These are phyloP conservation scores for Augochlora pura DNA, from an alignment of 1,140 invertebrate species.

Conservation along the genomic window DNA sequence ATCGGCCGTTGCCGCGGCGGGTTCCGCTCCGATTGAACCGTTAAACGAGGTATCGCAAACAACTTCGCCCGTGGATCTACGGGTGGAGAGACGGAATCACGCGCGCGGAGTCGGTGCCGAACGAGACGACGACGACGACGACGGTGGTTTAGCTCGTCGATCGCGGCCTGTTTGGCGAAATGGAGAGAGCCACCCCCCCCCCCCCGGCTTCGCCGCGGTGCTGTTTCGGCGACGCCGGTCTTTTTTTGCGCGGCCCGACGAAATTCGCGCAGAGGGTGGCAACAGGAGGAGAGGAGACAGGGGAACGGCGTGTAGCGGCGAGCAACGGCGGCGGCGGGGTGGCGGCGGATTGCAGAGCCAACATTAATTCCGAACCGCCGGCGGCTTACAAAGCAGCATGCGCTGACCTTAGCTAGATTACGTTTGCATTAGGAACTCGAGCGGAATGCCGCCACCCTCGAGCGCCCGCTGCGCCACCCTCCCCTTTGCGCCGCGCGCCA, in stretches of 20 bases:
- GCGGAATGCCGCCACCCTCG: constrained; percentile 65
- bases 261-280: too few relatives aligned
- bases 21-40: background rate
- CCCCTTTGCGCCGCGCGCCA: too few relatives aligned
- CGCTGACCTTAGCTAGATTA: constrained; percentile 71
- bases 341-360: constrained; percentile 61
- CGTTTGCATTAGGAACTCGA: constrained; percentile 74
- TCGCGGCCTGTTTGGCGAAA: too few relatives aligned
- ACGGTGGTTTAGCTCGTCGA: too few relatives aligned
- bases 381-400: constrained; percentile 69
- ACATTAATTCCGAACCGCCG: constrained; percentile 71
- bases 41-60: background rate
- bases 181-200: too few relatives aligned
- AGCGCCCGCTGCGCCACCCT: background rate
- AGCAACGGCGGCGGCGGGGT: background rate
- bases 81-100: too few relatives aligned
- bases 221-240: too few relatives aligned
- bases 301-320: background rate
- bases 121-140: too few relatives aligned
- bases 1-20: background rate
- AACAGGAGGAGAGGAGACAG: too few relatives aligned
- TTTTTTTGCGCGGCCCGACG: too few relatives aligned
- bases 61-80: background rate
- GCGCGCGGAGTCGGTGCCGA: too few relatives aligned
- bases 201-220: too few relatives aligned